Evolutionary conservation across 2,113 vertebrate genomes (phyloP).

Genomic region (Tychaedon coryphoeus): DNA sequence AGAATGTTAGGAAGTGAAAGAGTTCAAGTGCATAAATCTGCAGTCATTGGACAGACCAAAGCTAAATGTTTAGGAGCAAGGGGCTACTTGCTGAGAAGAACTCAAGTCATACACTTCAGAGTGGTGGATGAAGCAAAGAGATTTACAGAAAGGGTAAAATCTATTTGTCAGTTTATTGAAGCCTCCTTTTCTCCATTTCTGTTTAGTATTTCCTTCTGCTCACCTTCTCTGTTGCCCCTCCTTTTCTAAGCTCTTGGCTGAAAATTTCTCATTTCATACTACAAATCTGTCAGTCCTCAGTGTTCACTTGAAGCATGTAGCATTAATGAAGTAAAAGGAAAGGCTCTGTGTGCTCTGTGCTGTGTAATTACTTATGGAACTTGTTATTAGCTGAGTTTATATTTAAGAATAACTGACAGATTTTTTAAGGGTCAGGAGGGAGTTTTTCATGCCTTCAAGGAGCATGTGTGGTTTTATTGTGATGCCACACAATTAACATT

Average conservation of each 20-base stretch:
- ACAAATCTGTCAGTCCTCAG: neutral
- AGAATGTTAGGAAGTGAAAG: slow-evolving; percentile 20
- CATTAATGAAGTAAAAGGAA: neutral
- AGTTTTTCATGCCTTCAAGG: slow-evolving; percentile 27
- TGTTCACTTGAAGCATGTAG: neutral
- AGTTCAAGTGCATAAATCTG: slow-evolving; percentile 42
- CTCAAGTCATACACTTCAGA: neutral
- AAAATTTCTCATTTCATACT: slow-evolving; percentile 7
- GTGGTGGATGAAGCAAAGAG: neutral
- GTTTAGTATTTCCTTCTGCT: neutral
- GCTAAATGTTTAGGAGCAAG: slow-evolving; percentile 23
- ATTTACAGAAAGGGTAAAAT: neutral
- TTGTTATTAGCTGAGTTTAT: slow-evolving; percentile 47
- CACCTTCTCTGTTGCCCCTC: neutral
- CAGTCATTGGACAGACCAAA: slow-evolving; percentile 23
- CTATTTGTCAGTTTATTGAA: neutral
- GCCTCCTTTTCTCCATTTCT: neutral
- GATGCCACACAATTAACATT: neutral
- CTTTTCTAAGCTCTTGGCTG: neutral
- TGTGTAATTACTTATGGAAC: slow-evolving; percentile 45
- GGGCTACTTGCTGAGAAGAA: slow-evolving; percentile 7
- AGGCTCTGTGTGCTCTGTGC: slow-evolving; percentile 12
- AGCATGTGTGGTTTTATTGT: slow-evolving; percentile 11
- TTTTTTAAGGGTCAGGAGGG: slow-evolving; percentile 20
- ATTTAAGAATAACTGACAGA: slow-evolving; percentile 34